These are phyloP conservation scores for Anneissia japonica DNA, from an alignment of 35 echinoderm and acorn worm species.

Conservation along the genomic window DNA sequence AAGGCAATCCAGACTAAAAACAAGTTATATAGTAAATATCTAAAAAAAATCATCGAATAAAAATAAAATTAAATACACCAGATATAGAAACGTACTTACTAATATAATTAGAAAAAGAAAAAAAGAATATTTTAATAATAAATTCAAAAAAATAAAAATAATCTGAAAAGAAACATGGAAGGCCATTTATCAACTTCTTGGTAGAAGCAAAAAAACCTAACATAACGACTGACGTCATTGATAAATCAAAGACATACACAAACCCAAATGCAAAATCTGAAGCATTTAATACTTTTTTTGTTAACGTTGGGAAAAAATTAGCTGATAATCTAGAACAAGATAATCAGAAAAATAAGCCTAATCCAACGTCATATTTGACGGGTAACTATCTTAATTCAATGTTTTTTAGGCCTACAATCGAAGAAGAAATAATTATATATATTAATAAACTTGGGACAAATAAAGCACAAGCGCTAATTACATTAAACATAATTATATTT, in stretches of 20 bases:
- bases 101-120: not conserved
- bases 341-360: not conserved
- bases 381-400: not conserved
- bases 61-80: not conserved
- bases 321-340: not conserved
- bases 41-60: not conserved
- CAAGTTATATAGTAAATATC: not conserved
- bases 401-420: not conserved
- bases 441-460: no score
- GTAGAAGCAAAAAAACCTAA: slow-evolving; percentile 1
- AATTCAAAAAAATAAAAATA: not conserved
- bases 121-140: slow-evolving; percentile 10
- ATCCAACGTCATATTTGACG: slow-evolving; percentile 3
- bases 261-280: not conserved
- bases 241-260: not conserved
- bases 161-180: slow-evolving; percentile 9
- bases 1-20: not conserved
- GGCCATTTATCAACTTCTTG: not conserved
- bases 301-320: slow-evolving; percentile 4
- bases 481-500: not conserved
- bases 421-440: no score
- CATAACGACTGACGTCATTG: not conserved
- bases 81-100: slow-evolving; percentile 10
- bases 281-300: slow-evolving; percentile 3
- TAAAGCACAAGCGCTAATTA: no score